Evolutionary conservation across 1,140 invertebrate genomes (phyloP).

Genomic region (Chionoecetes opilio): DNA sequence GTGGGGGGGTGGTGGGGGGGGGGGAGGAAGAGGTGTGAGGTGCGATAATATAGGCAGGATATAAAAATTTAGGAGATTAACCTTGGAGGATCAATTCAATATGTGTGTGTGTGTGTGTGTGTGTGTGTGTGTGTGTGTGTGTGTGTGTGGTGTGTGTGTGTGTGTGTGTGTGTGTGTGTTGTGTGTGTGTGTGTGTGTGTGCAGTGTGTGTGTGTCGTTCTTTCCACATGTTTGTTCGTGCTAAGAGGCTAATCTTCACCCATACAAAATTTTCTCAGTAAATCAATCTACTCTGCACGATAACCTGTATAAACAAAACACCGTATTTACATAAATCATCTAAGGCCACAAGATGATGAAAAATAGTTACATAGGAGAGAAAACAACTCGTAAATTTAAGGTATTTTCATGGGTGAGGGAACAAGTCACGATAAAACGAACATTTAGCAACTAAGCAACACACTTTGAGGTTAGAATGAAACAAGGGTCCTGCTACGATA

Average conservation of each 20-base stretch:
- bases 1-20: too few species aligned
- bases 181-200: too few species aligned
- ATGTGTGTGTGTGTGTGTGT: not conserved
- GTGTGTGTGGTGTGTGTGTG: too few species aligned
- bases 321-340: not conserved
- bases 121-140: too few species aligned
- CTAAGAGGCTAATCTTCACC: too few species aligned
- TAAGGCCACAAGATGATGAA: not conserved
- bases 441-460: not conserved
- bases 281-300: not conserved
- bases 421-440: not conserved
- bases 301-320: not conserved
- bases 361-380: not conserved
- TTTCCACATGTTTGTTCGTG: too few species aligned
- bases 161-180: too few species aligned
- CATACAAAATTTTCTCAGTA: too few species aligned
- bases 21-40: not conserved
- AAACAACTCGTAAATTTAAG: not conserved
- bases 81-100: conserved; percentile 8
- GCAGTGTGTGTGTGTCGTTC: too few species aligned
- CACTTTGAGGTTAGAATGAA: not conserved
- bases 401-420: not conserved
- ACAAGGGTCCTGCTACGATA: not conserved
- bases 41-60: not conserved
- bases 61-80: conserved; percentile 14